These are phyloP conservation scores for Tetraodon nigroviridis DNA, from an alignment of 2,113 vertebrate genomes.

Conservation along the genomic window DNA sequence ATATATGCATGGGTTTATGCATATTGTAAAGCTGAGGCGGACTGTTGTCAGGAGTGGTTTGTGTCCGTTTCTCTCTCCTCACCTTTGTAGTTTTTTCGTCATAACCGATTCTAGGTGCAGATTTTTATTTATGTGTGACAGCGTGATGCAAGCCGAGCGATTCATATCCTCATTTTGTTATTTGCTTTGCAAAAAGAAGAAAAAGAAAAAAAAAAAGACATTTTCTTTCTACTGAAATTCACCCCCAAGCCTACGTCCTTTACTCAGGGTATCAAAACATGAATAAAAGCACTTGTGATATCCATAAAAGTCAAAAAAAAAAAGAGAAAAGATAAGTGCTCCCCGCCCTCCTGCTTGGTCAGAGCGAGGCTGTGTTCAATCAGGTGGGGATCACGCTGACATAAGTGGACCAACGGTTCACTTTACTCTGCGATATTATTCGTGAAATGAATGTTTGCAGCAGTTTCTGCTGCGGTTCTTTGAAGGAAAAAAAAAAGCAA, in stretches of 20 bases:
- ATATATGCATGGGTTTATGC: slow-evolving; percentile 76
- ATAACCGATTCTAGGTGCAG: slow-evolving; percentile 42
- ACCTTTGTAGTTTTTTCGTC: slow-evolving; percentile 68
- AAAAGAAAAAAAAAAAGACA: slow-evolving; percentile 9
- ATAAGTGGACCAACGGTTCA: background rate
- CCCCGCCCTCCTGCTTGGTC: slow-evolving; percentile 2
- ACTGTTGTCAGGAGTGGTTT: slow-evolving; percentile 52
- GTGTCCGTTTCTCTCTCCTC: slow-evolving; percentile 59
- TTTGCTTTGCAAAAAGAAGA: slow-evolving; percentile 44
- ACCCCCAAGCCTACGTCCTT: slow-evolving; percentile 62
- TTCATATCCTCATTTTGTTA: slow-evolving; percentile 40
- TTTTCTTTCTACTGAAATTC: slow-evolving; percentile 60
- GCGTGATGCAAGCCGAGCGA: slow-evolving; percentile 41
- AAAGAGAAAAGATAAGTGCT: background rate
- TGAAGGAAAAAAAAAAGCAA: background rate
- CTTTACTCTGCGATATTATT: slow-evolving; percentile 12
- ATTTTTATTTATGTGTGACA: slow-evolving; percentile 72
- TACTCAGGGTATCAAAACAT: slow-evolving; percentile 72
- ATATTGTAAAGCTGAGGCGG: slow-evolving; percentile 72
- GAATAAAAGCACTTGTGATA: slow-evolving; percentile 66
- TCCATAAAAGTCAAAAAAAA: slow-evolving; percentile 47
- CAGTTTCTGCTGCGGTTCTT: slow-evolving; percentile 26
- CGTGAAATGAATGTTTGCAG: slow-evolving; percentile 43
- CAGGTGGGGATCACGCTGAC: slow-evolving; percentile 4
- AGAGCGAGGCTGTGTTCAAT: background rate